Conservation (phyloP, 2,797 vertebrate genomes). For the Silurus lanzhouensis region DNA sequence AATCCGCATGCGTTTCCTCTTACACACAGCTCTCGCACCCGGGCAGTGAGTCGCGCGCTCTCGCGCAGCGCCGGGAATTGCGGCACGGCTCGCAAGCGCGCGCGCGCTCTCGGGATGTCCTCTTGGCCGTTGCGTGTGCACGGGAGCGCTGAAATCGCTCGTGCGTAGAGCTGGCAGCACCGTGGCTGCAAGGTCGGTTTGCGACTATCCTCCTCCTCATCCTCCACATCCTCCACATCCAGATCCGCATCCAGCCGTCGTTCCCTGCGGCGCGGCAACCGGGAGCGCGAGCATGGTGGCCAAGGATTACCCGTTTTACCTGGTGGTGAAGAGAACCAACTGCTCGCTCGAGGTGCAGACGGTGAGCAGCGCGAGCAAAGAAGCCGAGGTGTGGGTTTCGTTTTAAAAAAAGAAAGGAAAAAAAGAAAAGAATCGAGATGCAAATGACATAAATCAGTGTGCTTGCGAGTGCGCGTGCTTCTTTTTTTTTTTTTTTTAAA, state of each 20-base stretch:
- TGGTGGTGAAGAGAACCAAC: constrained; percentile 78
- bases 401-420: neutral
- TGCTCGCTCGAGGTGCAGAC: constrained; percentile 74
- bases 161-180: constrained; percentile 54
- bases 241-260: constrained; percentile 20
- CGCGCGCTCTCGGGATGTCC: constrained; percentile 41
- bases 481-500: neutral
- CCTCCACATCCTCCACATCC: neutral
- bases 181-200: constrained; percentile 59
- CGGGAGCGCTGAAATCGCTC: constrained; percentile 23
- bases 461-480: neutral
- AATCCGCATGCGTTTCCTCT: neutral
- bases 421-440: neutral
- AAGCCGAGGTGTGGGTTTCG: constrained; percentile 73
- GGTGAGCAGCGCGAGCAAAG: constrained; percentile 64
- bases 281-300: constrained; percentile 80
- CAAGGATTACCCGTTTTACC: constrained; percentile 85
- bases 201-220: constrained; percentile 46
- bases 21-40: constrained; percentile 1
- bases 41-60: neutral
- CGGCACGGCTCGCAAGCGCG: too few species aligned
- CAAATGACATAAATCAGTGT: neutral
- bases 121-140: neutral
- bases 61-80: too few species aligned
- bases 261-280: constrained; percentile 65